Evolutionary conservation across 2,888 invertebrate genomes (phyloP).

Genomic region (Agrochola lychnidis): DNA sequence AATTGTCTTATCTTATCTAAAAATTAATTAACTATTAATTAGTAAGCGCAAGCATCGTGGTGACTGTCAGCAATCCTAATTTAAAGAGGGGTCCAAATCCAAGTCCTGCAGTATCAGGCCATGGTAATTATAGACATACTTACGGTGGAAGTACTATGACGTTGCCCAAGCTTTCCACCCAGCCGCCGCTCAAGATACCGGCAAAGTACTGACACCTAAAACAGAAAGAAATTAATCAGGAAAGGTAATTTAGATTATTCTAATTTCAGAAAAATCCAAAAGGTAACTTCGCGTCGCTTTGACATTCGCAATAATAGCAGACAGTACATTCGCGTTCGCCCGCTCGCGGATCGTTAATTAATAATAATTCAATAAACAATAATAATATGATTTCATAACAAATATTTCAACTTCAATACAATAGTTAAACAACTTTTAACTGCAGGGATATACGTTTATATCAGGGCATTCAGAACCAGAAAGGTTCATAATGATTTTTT

Average conservation of each 20-base stretch:
- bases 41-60: constrained; percentile 3
- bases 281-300: neutral
- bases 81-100: neutral
- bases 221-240: constrained; percentile 9
- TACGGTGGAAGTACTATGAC: constrained; percentile 96
- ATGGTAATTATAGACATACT: constrained; percentile 65
- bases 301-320: neutral
- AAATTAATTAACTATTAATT: neutral
- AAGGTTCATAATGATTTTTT: neutral
- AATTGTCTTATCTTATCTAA: neutral
- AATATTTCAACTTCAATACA: neutral
- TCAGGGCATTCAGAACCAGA: neutral
- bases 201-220: constrained; percentile 97
- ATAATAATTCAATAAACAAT: neutral
- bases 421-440: neutral
- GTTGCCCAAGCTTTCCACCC: constrained; percentile 94
- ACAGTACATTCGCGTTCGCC: neutral
- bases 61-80: constrained; percentile 13
- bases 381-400: no score
- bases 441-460: neutral
- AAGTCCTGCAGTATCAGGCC: neutral
- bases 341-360: neutral
- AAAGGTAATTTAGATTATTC: neutral
- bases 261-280: neutral
- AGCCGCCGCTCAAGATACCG: constrained; percentile 96